Percentiles rank a stretch among this genome's conserved stretches.
These are phyloP conservation scores for Cirrhinus mrigala DNA, from an alignment of 2,797 vertebrate genomes.

Conservation along the genomic window DNA sequence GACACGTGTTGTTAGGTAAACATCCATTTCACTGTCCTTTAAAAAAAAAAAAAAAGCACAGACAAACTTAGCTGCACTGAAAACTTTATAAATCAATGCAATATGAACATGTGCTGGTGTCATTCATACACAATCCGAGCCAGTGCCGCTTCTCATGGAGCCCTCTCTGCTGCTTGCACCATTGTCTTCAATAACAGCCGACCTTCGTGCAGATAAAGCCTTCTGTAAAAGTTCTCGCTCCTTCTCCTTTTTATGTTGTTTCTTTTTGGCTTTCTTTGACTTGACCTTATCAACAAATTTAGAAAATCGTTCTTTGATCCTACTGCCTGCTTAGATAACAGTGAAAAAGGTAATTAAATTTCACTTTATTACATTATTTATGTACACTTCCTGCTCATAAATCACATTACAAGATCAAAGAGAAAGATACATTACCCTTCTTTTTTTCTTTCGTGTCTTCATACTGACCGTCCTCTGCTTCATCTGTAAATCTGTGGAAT, in stretches of 20 bases:
- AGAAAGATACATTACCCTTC: constrained; percentile 68
- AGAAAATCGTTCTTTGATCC: constrained; percentile 71
- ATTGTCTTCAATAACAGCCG: constrained; percentile 47
- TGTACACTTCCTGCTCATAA: neutral
- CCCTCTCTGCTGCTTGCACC: constrained; percentile 64
- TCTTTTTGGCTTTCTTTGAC: constrained; percentile 72
- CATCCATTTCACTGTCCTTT: constrained; percentile 74
- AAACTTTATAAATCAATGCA: neutral
- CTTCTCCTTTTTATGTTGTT: constrained; percentile 68
- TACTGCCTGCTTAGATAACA: constrained; percentile 67
- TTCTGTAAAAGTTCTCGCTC: constrained; percentile 58
- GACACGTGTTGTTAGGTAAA: constrained; percentile 64
- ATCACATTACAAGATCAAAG: constrained; percentile 11
- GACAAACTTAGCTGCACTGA: constrained; percentile 8
- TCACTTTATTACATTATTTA: neutral
- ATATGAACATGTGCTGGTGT: neutral
- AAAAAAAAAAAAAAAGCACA: constrained; percentile 63
- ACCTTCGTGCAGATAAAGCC: constrained; percentile 24
- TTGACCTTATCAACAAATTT: constrained; percentile 75
- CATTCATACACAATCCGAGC: constrained; percentile 71
- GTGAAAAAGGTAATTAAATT: constrained; percentile 15
- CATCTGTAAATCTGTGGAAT: constrained; percentile 62
- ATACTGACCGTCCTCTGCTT: constrained; percentile 49
- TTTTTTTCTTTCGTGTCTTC: constrained; percentile 66
- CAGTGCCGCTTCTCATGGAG: constrained; percentile 65